A percentile compares a stretch with the other conserved stretches of the same genome.
Evolutionary conservation across 2,797 vertebrate species (phyloP).

Genomic region (Crocodylus rhombifer): DNA sequence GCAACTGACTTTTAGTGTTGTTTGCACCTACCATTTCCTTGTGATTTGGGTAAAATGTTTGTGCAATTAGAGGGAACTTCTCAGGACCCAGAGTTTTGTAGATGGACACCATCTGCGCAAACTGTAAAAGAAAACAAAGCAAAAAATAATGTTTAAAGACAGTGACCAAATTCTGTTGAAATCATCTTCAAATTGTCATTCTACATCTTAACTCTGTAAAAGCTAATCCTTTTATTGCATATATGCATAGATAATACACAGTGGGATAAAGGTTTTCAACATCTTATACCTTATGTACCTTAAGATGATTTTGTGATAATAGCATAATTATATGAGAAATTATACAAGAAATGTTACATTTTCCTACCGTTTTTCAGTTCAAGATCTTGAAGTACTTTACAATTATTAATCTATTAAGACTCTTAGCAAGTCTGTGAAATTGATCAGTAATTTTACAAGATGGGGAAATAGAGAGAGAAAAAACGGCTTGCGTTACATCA

Average conservation of each 20-base stretch:
- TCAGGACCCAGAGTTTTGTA: constrained; percentile 92
- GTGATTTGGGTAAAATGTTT: constrained; percentile 98
- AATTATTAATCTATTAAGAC: neutral
- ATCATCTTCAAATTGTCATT: neutral
- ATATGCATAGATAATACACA: accelerated
- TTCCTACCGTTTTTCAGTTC: neutral
- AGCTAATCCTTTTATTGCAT: neutral
- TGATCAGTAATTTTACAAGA: neutral
- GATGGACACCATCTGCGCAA: constrained; percentile 93
- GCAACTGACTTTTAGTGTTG: neutral
- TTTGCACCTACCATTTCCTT: constrained; percentile 94
- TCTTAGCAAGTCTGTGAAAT: neutral
- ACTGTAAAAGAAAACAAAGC: constrained; percentile 84
- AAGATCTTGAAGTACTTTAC: neutral
- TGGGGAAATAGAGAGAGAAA: neutral
- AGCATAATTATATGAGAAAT: neutral
- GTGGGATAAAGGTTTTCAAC: neutral
- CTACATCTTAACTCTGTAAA: neutral
- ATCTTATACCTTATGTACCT: accelerated
- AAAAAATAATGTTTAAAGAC: constrained; percentile 6
- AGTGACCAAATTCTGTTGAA: neutral
- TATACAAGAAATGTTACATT: neutral
- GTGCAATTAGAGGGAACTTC: constrained; percentile 96
- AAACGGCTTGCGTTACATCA: accelerated
- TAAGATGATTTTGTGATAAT: neutral